These are phyloP conservation scores for Melinaea menophilus DNA, from an alignment of 2,888 invertebrate genomes.

Conservation along the genomic window DNA sequence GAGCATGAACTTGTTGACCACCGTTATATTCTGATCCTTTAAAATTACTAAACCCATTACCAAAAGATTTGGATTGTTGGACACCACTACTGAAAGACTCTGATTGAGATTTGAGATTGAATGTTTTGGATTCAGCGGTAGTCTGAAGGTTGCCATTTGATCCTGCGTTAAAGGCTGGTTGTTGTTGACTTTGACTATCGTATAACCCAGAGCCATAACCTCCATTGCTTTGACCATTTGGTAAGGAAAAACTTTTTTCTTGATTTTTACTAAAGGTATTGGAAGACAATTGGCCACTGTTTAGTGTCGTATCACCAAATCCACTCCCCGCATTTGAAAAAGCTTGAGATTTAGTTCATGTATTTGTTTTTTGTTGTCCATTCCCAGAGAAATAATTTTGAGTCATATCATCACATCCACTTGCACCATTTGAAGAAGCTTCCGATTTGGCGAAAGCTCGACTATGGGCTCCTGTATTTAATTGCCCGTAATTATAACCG, in stretches of 20 bases:
- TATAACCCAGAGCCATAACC: slow-evolving; percentile 2
- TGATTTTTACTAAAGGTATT: too few relatives aligned
- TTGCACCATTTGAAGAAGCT: not conserved
- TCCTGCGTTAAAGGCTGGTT: too few relatives aligned
- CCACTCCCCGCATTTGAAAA: too few relatives aligned
- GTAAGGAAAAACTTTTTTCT: too few relatives aligned
- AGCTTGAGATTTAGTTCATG: too few relatives aligned
- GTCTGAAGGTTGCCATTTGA: too few relatives aligned
- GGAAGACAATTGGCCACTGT: too few relatives aligned
- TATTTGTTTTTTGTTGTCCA: not conserved
- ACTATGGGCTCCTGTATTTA: slow-evolving; percentile 2
- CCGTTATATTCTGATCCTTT: not conserved
- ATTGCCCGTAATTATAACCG: slow-evolving; percentile 4
- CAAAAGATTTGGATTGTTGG: not conserved
- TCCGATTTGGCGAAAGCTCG: not conserved
- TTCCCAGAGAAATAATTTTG: slow-evolving; percentile 18
- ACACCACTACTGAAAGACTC: not conserved
- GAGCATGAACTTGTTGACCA: not conserved
- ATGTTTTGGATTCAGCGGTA: too few relatives aligned
- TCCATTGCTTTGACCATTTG: slow-evolving; percentile 6
- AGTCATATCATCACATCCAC: slow-evolving; percentile 15
- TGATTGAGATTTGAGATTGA: too few relatives aligned
- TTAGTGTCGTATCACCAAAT: too few relatives aligned
- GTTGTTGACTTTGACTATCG: not conserved
- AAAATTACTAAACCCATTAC: not conserved